Conservation (phyloP, 2,797 vertebrate genomes). For the Eulemur mongoz region DNA sequence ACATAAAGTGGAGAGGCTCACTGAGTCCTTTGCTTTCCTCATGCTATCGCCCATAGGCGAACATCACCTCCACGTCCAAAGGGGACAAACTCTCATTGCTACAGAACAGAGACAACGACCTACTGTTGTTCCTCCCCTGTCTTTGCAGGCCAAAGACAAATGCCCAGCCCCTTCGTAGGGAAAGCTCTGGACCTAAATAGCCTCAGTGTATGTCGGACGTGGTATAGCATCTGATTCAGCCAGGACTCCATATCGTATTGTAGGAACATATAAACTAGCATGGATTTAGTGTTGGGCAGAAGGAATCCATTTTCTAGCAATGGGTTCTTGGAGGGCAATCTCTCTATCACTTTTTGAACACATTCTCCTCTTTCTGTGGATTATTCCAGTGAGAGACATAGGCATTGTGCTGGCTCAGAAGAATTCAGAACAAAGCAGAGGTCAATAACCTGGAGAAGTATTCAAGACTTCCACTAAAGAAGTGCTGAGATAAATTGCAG, state of each 20-base stretch:
- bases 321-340: background rate
- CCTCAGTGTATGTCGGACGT: background rate
- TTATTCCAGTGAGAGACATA: constrained; percentile 46
- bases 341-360: background rate
- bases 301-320: background rate
- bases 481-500: constrained; percentile 45
- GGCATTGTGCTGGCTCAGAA: background rate
- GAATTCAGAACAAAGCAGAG: constrained; percentile 57
- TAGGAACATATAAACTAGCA: background rate
- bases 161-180: rapidly evolving
- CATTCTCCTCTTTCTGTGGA: background rate
- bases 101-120: background rate
- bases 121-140: background rate
- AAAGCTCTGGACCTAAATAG: background rate
- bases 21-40: background rate
- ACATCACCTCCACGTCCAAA: background rate
- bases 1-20: background rate
- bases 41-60: background rate
- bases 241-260: background rate
- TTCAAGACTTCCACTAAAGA: constrained; percentile 52
- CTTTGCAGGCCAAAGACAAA: background rate
- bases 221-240: background rate
- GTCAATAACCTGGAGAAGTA: constrained; percentile 64
- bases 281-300: background rate
- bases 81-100: background rate